phyloP scores from a whole-genome alignment of 2,797 vertebrate species.

The Channallabes apus region DNA sequence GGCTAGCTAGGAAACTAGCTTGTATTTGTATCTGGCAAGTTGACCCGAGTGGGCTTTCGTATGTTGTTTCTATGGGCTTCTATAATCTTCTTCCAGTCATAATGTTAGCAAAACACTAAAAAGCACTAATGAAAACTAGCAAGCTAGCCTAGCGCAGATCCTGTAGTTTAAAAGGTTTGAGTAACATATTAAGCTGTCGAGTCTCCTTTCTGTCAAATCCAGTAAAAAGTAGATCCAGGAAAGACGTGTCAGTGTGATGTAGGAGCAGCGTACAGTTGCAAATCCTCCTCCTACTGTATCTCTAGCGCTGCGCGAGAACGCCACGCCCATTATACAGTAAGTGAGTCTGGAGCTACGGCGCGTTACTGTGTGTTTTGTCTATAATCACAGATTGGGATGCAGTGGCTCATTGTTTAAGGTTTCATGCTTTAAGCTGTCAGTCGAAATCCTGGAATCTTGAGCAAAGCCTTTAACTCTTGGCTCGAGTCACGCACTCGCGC shows the following conservation, averaged over 20 bases:
- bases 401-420: background rate
- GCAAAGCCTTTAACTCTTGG: conserved; percentile 15
- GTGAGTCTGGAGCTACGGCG: background rate
- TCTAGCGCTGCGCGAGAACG: no score
- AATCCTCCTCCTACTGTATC: no score
- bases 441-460: background rate
- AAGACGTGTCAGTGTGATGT: background rate
- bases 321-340: background rate
- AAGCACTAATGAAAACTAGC: background rate
- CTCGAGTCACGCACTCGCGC: background rate
- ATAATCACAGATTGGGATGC: background rate
- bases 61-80: background rate
- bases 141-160: background rate
- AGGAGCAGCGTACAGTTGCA: background rate
- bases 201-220: background rate
- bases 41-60: no score
- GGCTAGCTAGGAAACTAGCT: background rate
- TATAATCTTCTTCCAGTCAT: background rate
- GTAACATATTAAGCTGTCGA: background rate
- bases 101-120: background rate
- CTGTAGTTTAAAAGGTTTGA: background rate
- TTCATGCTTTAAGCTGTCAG: background rate
- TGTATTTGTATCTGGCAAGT: background rate
- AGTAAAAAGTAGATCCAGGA: background rate
- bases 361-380: background rate